Percentiles rank a stretch among this genome's conserved stretches.
phyloP scores from a whole-genome alignment of 2,113 vertebrate genomes.

The Empidonax alnorum region DNA sequence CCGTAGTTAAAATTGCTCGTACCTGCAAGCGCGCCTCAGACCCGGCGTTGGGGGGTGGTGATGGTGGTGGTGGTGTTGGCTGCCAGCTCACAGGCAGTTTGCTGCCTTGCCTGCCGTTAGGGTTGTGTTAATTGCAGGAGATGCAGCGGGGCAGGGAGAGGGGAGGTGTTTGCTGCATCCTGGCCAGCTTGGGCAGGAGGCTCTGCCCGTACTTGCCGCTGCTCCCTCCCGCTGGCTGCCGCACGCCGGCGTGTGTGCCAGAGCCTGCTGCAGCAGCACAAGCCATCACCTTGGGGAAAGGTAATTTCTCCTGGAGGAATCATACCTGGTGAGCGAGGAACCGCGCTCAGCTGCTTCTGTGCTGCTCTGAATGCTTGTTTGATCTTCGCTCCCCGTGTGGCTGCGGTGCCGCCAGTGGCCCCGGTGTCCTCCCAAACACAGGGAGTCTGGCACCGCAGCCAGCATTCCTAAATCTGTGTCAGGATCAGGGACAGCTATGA shows the following conservation, averaged over 20 bases:
- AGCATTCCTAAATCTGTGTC: accelerated
- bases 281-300: slow-evolving; percentile 59
- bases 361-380: not conserved
- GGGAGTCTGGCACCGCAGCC: too few relatives aligned
- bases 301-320: slow-evolving; percentile 22
- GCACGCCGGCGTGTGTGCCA: not conserved
- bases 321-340: not conserved
- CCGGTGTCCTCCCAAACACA: not conserved
- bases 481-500: not conserved
- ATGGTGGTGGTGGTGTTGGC: not conserved
- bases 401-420: accelerated
- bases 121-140: not conserved
- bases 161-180: not conserved
- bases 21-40: accelerated
- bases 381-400: not conserved
- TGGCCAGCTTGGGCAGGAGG: not conserved
- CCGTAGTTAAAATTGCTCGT: not conserved
- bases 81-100: not conserved
- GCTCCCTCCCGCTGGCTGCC: not conserved
- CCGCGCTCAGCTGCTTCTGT: not conserved
- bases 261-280: slow-evolving; percentile 9
- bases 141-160: not conserved
- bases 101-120: not conserved
- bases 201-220: slow-evolving; percentile 24
- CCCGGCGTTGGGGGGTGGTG: accelerated